A percentile compares a stretch with the other conserved stretches of the same genome.
Conservation (phyloP, 2,888 invertebrate genomes). For the Harpagoxenus sublaevis region DNA sequence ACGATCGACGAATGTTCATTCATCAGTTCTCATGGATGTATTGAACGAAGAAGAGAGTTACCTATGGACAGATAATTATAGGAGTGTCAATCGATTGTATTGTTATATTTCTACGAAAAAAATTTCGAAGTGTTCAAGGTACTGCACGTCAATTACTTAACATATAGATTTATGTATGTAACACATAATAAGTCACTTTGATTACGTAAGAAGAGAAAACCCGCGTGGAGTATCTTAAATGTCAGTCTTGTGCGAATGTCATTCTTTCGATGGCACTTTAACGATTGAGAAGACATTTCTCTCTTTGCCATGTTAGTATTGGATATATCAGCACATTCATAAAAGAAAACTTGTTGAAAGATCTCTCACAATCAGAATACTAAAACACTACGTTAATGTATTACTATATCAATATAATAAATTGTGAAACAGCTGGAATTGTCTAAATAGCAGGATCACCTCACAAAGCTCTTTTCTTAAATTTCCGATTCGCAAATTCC, state of each 20-base stretch:
- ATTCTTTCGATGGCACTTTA: not conserved
- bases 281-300: not conserved
- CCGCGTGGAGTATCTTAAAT: constrained; percentile 18
- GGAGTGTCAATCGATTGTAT: constrained; percentile 29
- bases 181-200: constrained; percentile 19
- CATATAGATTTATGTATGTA: constrained; percentile 17
- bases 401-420: not conserved
- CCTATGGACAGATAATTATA: constrained; percentile 11
- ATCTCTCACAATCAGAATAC: not conserved
- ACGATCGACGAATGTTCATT: constrained; percentile 7
- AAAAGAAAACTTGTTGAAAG: not conserved
- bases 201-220: constrained; percentile 38
- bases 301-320: not conserved
- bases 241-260: constrained; percentile 26
- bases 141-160: not conserved
- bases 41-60: constrained; percentile 21
- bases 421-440: not conserved
- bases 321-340: not conserved
- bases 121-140: constrained; percentile 17
- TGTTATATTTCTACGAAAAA: constrained; percentile 5
- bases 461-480: not conserved
- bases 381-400: not conserved
- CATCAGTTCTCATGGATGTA: constrained; percentile 11
- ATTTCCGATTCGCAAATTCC: constrained; percentile 7
- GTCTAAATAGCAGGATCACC: not conserved